Base-by-base conservation (phyloP, 2,888 invertebrate species). In the Rotaria magnacalcarata region DNA sequence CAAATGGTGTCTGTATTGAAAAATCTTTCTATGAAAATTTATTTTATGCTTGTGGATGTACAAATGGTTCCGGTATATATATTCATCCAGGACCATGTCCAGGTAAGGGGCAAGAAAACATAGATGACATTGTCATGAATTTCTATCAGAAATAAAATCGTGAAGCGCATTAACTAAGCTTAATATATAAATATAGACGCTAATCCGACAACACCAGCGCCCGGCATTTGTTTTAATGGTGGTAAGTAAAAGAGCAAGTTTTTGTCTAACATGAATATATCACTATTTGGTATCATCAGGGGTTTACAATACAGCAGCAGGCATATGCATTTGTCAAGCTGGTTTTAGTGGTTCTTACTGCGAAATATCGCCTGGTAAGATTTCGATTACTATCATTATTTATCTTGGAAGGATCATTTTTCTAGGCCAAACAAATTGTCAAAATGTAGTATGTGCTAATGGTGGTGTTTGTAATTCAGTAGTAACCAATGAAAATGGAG, bases 401-500 rank as follows among this genome's bases (percentile, higher is more conserved):
- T 34, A 16, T 27, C 27, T 67, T 34, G 0, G 11, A 7, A 16
- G 14, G 52, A 67, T 67, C 5, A 34, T 16, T 67, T 16, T 34
- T 67, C 8, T 67, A 67, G 67, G 67, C 3, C 34, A 34, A 34
- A 67, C 67, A 67, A 34, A 3, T 41, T 67, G 67, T 67, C 67
- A 67, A 67, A 67, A 67, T 41, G 27, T 67, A 67, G 34, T 67
- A 19, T 67, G 67, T 67, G 67, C 67, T 67, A 67, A 67, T 67
- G 67, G 67, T 67, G 67, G 67, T 67, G 34, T 19, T 34, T 67
- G 67, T 67, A 67, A 67, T 67, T 34, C 67, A 19, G 14, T 19
- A 19, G 19, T 34, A 11, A 16, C 67, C 19, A 34, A 1, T 41
- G 67, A 67, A 67, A 67, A 67, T 34, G 67, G 67, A 67, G 67